Conservation (phyloP, 2,888 invertebrate species). For the Crioceris asparagi region DNA sequence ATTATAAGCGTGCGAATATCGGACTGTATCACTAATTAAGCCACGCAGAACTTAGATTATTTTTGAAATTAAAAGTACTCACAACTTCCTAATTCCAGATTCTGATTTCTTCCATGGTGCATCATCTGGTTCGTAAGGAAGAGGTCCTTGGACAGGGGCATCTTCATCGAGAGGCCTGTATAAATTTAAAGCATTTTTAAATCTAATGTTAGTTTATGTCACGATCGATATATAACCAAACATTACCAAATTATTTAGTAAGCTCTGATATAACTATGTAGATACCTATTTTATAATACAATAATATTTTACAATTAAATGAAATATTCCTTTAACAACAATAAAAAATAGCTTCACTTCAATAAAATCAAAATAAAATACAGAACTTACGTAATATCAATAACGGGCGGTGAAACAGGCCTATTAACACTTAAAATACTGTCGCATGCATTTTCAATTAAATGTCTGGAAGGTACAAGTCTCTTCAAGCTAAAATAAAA, state of each 20-base stretch:
- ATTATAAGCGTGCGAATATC: no score
- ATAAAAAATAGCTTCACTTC: slow-evolving; percentile 5
- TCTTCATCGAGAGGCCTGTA: slow-evolving; percentile 55
- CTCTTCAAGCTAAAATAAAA: slow-evolving; percentile 22
- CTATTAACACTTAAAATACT: slow-evolving; percentile 16
- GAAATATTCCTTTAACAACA: not conserved
- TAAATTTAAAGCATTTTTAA: no score
- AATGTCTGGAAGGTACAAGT: slow-evolving; percentile 23
- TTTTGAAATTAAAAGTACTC: no score
- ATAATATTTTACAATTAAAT: no score
- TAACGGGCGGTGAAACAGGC: slow-evolving; percentile 8
- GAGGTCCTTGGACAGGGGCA: slow-evolving; percentile 89
- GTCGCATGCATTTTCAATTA: slow-evolving; percentile 26
- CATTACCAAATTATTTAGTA: no score
- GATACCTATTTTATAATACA: no score
- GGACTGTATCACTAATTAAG: no score
- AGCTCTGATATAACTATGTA: no score
- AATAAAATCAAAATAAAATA: slow-evolving; percentile 11
- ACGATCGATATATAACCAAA: no score
- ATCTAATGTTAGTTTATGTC: no score
- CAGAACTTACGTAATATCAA: slow-evolving; percentile 18
- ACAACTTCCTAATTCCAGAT: slow-evolving; percentile 87
- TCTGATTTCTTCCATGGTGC: slow-evolving; percentile 87
- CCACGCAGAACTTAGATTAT: no score
- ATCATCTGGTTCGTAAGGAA: slow-evolving; percentile 94